Base-by-base conservation (phyloP, 1,140 invertebrate genomes). In the Anastrepha obliqua region DNA sequence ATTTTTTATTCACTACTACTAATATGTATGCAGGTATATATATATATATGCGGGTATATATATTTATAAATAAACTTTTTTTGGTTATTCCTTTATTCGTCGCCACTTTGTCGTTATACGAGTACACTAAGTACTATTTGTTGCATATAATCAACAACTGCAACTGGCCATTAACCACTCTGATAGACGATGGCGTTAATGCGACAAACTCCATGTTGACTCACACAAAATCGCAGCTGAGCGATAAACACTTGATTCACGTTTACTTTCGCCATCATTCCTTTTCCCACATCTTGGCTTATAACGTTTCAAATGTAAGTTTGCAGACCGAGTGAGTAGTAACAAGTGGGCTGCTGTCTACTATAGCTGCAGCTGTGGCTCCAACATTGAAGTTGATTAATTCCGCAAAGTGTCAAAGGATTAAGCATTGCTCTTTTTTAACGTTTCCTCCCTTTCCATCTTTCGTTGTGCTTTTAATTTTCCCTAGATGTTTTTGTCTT, bases 331-430 rank as follows among this genome's bases (percentile, higher is more conserved):
- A 39, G 65, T 67, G 20, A 64, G 29, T 67, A 11, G 70, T 74
- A 29, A 15, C 17, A 39, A 67, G n/a, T 39, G 7, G 64, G 7
- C n/a, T 9, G 74, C 44, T 8, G 44, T 55, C 47, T 20, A 2
- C 47, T 62, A 15, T 13, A 44, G 74, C n/a, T 51, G 51, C 74
- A 81, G 74, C 74, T 81, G 74, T 29, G 74, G 74, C 74, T 55
- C 47, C 47, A 51, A 81, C 74, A 81, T 81, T 81, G 74, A 81
- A 81, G 55, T 81, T 81, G 47, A 81, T 81, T 81, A 81, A 81
- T 81, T 81, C 74, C 74, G 74, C 74, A 81, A 81, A 81, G 74
- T 81, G 74, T 81, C 74, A 81, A 51, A 55, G 47, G 74, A 81
- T 81, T 81, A 81, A 81, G 47, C 74, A 81, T 81, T 55, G 55